phyloP scores from a whole-genome alignment of 2,797 vertebrate genomes.

The Eidolon dupreanum region DNA sequence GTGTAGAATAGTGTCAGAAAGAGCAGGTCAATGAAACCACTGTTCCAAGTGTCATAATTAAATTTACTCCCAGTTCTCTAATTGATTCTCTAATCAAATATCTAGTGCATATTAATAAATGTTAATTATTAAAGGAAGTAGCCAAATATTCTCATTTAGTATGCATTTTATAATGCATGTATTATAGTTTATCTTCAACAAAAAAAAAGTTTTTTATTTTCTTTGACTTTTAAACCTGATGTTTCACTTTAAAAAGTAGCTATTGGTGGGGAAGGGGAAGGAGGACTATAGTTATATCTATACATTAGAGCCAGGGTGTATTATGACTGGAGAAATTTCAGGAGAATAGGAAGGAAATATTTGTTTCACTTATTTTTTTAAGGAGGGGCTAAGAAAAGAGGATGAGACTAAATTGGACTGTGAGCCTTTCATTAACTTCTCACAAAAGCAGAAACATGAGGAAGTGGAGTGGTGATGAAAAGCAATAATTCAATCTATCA shows the following conservation, averaged over 20 bases:
- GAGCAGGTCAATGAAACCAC: not conserved
- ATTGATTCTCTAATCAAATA: not conserved
- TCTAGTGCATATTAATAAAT: not conserved
- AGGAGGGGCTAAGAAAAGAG: not conserved
- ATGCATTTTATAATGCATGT: not conserved
- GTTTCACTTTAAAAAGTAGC: slow-evolving; percentile 13
- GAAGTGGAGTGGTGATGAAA: not conserved
- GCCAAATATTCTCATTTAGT: not conserved
- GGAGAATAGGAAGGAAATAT: not conserved
- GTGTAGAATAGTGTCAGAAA: not conserved
- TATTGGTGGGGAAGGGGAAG: not conserved
- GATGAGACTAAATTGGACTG: not conserved
- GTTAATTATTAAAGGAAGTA: not conserved
- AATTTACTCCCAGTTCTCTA: not conserved
- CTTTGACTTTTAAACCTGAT: not conserved
- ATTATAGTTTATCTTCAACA: not conserved
- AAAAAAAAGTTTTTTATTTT: not conserved
- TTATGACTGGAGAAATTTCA: not conserved
- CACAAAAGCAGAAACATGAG: not conserved
- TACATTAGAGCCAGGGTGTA: not conserved
- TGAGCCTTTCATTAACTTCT: not conserved
- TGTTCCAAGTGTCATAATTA: not conserved
- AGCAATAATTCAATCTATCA: not conserved
- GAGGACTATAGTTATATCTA: not conserved
- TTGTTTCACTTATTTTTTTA: not conserved